Evolutionary conservation across 2,113 vertebrate species (phyloP).

Genomic region (Morone saxatilis): DNA sequence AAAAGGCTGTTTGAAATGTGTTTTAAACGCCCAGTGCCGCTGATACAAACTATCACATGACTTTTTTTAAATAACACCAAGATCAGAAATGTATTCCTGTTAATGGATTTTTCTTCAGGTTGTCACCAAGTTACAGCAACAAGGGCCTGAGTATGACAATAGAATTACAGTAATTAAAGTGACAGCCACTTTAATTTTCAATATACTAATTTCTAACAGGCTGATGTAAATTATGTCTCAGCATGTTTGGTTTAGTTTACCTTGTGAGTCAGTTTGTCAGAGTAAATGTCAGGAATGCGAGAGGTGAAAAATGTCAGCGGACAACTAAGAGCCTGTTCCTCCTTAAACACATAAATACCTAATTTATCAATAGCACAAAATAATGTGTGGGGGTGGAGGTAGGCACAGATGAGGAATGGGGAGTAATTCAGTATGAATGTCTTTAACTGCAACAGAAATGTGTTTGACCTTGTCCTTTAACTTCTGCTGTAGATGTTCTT

Average conservation of each 20-base stretch:
- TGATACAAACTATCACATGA: not conserved
- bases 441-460: not conserved
- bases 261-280: not conserved
- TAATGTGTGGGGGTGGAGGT: not conserved
- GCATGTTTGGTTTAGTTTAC: not conserved
- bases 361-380: not conserved
- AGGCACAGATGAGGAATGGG: too few relatives aligned
- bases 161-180: not conserved
- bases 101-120: not conserved
- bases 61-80: not conserved
- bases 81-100: not conserved
- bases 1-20: constrained; percentile 1
- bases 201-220: not conserved
- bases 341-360: not conserved
- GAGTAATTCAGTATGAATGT: not conserved
- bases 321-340: not conserved
- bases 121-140: not conserved
- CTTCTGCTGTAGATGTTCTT: constrained; percentile 84
- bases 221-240: not conserved
- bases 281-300: constrained; percentile 11
- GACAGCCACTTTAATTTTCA: not conserved
- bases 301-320: not conserved
- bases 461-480: constrained; percentile 8
- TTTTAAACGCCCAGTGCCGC: not conserved
- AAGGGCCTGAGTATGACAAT: not conserved